phyloP scores from a whole-genome alignment of 2,888 invertebrate genomes.

The Lamellibrachia satsuma region DNA sequence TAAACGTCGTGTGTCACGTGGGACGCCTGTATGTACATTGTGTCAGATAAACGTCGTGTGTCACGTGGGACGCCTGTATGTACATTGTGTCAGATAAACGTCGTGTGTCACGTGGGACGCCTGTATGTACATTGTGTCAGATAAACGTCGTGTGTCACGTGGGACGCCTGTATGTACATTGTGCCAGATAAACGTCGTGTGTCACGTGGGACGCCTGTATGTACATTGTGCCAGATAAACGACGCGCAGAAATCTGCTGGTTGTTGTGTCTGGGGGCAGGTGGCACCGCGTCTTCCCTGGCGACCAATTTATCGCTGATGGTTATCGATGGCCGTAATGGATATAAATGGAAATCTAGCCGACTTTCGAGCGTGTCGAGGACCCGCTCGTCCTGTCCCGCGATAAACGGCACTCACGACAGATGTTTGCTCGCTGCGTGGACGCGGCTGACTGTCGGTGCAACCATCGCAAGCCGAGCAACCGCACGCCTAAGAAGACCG shows the following conservation, averaged over 20 bases:
- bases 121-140: no score
- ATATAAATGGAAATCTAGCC: neutral
- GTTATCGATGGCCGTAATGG: slow-evolving; percentile 3
- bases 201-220: neutral
- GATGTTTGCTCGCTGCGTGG: neutral
- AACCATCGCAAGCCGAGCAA: no score
- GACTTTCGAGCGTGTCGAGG: neutral
- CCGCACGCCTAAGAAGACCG: no score
- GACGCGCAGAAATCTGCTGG: neutral
- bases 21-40: no score
- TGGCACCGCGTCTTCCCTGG: neutral
- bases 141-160: neutral
- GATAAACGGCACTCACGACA: neutral
- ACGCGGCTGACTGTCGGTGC: neutral
- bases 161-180: neutral
- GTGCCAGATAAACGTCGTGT: no score
- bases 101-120: no score
- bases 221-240: neutral
- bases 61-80: no score
- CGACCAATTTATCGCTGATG: slow-evolving; percentile 17
- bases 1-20: no score
- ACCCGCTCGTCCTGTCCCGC: neutral
- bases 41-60: no score
- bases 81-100: no score
- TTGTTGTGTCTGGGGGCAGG: neutral